Evolutionary conservation across 2,888 invertebrate genomes (phyloP).

Genomic region (Rhaphigaster nebulosa): DNA sequence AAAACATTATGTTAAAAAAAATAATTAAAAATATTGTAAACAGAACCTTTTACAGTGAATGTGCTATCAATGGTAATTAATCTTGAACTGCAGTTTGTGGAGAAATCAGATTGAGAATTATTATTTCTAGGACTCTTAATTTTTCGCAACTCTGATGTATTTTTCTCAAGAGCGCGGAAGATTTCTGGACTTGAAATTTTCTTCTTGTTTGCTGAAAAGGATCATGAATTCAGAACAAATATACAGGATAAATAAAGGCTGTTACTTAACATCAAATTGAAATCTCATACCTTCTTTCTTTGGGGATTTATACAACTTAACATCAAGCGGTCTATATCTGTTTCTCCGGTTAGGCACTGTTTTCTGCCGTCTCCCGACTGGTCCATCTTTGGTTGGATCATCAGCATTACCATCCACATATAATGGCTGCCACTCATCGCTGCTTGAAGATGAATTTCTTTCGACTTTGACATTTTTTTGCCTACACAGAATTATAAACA

Average conservation of each 20-base stretch:
- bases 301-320: conserved; percentile 65
- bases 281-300: conserved; percentile 31
- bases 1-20: neutral
- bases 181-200: conserved; percentile 46
- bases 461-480: neutral
- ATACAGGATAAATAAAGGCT: neutral
- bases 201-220: neutral
- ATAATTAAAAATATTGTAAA: neutral
- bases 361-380: conserved; percentile 50
- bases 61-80: neutral
- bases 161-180: conserved; percentile 60
- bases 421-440: conserved; percentile 42
- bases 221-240: neutral
- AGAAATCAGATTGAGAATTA: neutral
- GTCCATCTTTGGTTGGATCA: conserved; percentile 51
- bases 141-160: conserved; percentile 48
- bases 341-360: conserved; percentile 52
- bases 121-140: conserved; percentile 39
- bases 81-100: neutral
- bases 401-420: conserved; percentile 59
- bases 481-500: neutral
- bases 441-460: neutral
- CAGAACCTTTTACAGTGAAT: neutral
- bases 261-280: neutral
- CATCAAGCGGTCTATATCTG: conserved; percentile 64